Base-by-base conservation (phyloP, 2,888 invertebrate genomes). In the Drosophila sordidapex region DNA sequence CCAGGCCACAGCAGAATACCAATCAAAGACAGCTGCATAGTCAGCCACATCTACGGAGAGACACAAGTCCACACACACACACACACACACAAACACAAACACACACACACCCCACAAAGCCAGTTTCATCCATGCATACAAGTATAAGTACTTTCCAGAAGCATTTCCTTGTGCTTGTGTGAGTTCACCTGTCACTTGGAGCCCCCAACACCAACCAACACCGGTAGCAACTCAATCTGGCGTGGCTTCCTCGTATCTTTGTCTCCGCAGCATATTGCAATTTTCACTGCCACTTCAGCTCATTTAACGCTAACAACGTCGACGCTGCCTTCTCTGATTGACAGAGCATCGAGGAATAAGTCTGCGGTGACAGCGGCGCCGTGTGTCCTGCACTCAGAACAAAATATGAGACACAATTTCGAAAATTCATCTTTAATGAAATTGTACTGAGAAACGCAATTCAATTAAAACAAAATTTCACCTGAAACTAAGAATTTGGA, bases 231-330 rank as follows among this genome's bases (percentile, higher is more conserved):
- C 31, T 52, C 29, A 29, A 52, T 52, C 29, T 31, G 51, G 6
- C 21, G 0, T 25, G 7, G n/a, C 25, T 8, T 46, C 25, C 46
- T 15, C 46, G 4, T 18, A 1, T 15, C 36, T n/a, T 25, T 46
- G 46, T 25, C 25, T 25, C 48, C 46, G n/a, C 18, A 48, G 57
- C 64, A 58, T 75, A 75, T 75, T 79, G 72, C 63, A 70, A 72
- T 75, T 82, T 75, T 68, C 81, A 78, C 48, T 70, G 76, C 49
- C 74, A 75, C 75, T 65, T 73, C 74, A 68, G 82, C 76, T 79
- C 80, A 84, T 77, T 82, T 82, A 82, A 84, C 72, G 71, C 54
- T 74, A 70, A 67, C 70, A 54, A 62, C 49, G 58, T 51, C 63
- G 49, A 49, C 56, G 66, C 62, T 53, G 67, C 36, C 65, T 66